Evolutionary conservation across 2,888 invertebrate genomes (phyloP).

Genomic region (Lepidonotus clava): DNA sequence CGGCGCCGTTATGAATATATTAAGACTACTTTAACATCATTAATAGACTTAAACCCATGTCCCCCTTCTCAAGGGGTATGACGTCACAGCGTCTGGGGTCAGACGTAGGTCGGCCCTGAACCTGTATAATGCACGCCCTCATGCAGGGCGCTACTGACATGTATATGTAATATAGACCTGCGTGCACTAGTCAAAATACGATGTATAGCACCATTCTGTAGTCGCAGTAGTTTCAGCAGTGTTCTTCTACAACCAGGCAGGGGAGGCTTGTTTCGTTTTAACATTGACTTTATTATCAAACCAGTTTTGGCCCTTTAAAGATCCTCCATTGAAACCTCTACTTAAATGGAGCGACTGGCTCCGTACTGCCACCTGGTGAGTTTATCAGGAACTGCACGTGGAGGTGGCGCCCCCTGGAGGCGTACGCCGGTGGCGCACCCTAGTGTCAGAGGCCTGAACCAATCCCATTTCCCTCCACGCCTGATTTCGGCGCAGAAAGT

Average conservation of each 20-base stretch:
- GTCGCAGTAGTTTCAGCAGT: constrained; percentile 12
- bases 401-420: not conserved
- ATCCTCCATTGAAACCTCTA: not conserved
- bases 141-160: no score
- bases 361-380: not conserved
- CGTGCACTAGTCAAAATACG: no score
- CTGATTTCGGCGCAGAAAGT: not conserved
- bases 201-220: constrained; percentile 45
- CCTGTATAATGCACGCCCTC: no score
- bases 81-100: no score
- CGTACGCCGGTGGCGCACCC: not conserved
- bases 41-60: no score
- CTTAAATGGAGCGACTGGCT: not conserved
- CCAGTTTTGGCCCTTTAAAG: no score
- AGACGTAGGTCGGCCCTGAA: no score
- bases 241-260: constrained; percentile 27
- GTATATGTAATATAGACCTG: no score
- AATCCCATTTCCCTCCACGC: not conserved
- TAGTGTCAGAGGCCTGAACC: not conserved
- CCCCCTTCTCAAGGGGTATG: no score
- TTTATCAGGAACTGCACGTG: not conserved
- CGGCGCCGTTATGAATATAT: no score
- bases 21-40: no score
- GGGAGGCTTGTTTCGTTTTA: not conserved
- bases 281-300: not conserved